Evolutionary conservation across 2,113 vertebrate genomes (phyloP).

Genomic region (Vicugna pacos): DNA sequence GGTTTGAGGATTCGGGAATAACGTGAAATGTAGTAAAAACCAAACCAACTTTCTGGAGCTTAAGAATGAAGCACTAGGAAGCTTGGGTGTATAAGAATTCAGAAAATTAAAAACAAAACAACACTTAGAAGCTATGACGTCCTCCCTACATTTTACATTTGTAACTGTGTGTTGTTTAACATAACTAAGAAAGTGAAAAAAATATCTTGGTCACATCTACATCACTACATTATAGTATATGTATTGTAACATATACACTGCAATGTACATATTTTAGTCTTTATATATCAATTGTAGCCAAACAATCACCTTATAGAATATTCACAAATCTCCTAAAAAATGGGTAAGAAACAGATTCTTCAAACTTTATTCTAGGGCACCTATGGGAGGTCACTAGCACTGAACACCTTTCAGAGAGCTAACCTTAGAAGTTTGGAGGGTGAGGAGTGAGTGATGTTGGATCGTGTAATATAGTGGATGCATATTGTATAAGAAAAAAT

Average conservation of each 20-base stretch:
- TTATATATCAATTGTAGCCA: background rate
- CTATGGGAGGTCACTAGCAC: background rate
- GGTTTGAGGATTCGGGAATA: background rate
- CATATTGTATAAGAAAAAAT: background rate
- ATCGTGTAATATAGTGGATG: background rate
- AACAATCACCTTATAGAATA: background rate
- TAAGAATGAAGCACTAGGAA: background rate
- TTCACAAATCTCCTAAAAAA: background rate
- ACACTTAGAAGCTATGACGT: background rate
- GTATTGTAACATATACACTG: background rate
- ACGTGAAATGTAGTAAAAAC: background rate
- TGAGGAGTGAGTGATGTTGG: background rate
- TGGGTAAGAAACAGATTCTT: background rate
- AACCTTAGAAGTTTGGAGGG: background rate
- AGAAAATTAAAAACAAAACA: background rate
- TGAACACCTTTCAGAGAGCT: background rate
- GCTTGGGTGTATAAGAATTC: background rate
- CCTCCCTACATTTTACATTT: background rate
- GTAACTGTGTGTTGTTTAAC: background rate
- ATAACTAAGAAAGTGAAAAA: background rate
- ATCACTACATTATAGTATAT: background rate
- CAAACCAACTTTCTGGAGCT: background rate
- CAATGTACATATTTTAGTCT: background rate
- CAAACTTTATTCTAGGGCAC: background rate
- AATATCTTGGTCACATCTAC: background rate